Conservation (phyloP, 2,113 vertebrate species). For the Rhea americana region DNA sequence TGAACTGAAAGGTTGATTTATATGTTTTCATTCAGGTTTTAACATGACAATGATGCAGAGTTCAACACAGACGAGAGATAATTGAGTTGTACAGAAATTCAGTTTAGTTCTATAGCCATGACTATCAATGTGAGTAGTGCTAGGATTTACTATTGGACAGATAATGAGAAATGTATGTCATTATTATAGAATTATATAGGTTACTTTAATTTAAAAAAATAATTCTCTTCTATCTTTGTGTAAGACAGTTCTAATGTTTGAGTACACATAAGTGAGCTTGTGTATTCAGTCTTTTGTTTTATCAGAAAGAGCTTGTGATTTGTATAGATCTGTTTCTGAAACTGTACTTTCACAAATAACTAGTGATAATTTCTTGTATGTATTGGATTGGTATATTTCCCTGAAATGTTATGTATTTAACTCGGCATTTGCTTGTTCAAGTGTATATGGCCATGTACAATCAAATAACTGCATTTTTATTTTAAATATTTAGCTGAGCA, state of each 20-base stretch:
- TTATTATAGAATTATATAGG: neutral
- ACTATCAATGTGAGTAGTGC: neutral
- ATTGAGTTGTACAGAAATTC: neutral
- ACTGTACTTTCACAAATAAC: neutral
- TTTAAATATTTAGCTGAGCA: neutral
- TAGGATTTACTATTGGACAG: neutral
- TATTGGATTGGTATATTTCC: neutral
- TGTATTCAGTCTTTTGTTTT: neutral
- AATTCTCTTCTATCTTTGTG: neutral
- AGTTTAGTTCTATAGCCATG: neutral
- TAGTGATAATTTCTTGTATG: neutral
- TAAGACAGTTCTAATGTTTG: neutral
- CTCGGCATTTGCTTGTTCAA: neutral
- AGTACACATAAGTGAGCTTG: neutral
- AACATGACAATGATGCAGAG: neutral
- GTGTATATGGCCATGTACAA: neutral
- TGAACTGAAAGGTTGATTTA: constrained; percentile 4
- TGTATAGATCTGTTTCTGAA: neutral
- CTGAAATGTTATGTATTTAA: neutral
- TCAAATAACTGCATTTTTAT: neutral
- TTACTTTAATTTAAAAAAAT: neutral
- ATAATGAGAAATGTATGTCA: neutral
- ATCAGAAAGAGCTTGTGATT: neutral
- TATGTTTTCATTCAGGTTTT: neutral
- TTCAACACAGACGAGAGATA: neutral